Evolutionary conservation across 1,140 invertebrate species (phyloP).

Genomic region (Eulimnadia texana): DNA sequence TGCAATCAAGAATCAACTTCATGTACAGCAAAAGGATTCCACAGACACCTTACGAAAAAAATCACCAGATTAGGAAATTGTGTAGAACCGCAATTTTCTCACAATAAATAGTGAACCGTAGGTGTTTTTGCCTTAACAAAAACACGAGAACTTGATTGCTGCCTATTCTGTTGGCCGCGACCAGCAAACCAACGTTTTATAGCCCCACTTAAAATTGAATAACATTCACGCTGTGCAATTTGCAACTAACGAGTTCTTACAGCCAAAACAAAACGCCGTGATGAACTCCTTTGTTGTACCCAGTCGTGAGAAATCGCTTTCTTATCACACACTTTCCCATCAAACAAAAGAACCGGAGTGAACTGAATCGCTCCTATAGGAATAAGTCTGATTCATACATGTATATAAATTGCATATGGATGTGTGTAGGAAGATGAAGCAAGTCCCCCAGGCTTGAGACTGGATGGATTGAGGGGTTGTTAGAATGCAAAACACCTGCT

Average conservation of each 20-base stretch:
- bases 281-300: neutral
- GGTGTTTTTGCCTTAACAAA: neutral
- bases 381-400: too few species aligned
- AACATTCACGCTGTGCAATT: neutral
- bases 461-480: neutral
- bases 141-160: neutral
- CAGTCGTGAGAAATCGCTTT: neutral
- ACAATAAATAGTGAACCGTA: neutral
- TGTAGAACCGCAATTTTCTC: neutral
- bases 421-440: too few species aligned
- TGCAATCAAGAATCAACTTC: too few species aligned
- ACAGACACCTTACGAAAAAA: too few species aligned
- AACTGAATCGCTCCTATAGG: neutral
- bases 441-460: too few species aligned
- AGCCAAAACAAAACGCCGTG: neutral
- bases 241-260: neutral
- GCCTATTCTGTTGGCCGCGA: neutral
- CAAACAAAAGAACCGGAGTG: neutral
- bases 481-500: neutral
- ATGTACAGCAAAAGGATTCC: too few species aligned
- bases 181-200: neutral
- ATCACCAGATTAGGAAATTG: too few species aligned
- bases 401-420: too few species aligned
- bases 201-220: neutral
- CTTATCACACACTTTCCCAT: neutral